These are phyloP conservation scores for Chondrilla cf. caribensis DNA, from an alignment of 37 sponge, comb jelly and placozoan genomes.

Conservation along the genomic window DNA sequence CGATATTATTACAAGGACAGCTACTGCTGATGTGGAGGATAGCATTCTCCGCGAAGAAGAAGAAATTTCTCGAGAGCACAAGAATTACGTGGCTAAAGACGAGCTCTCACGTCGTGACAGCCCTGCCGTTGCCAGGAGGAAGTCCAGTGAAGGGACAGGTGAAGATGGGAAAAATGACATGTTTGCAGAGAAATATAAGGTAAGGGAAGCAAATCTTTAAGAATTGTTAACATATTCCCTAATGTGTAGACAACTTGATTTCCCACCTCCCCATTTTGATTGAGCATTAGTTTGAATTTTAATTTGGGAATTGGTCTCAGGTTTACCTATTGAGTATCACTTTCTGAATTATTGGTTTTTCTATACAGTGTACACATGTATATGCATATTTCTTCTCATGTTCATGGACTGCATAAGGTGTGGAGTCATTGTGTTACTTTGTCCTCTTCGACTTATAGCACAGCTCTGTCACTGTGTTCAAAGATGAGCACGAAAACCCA, in stretches of 20 bases:
- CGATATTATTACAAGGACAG: constrained; percentile 39
- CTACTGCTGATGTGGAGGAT: constrained; percentile 33
- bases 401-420: no score
- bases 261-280: background rate
- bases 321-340: no score
- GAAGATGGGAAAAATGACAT: constrained; percentile 36
- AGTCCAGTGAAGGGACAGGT: background rate
- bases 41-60: constrained; percentile 4
- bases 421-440: no score
- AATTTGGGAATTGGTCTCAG: no score
- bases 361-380: no score
- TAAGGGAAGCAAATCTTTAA: no score
- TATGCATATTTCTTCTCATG: no score
- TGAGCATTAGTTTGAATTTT: no score
- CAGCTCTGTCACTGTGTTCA: background rate
- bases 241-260: background rate
- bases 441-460: background rate
- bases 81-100: constrained; percentile 1
- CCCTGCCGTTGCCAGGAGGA: background rate
- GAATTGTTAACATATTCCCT: background rate
- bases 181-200: constrained; percentile 56
- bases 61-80: background rate
- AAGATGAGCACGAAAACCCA: constrained; percentile 72
- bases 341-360: no score
- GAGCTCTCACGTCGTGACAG: background rate